A percentile compares a stretch with the other conserved stretches of the same genome.
Conservation (phyloP, 1,140 invertebrate genomes). For the Drosophila virilis region DNA sequence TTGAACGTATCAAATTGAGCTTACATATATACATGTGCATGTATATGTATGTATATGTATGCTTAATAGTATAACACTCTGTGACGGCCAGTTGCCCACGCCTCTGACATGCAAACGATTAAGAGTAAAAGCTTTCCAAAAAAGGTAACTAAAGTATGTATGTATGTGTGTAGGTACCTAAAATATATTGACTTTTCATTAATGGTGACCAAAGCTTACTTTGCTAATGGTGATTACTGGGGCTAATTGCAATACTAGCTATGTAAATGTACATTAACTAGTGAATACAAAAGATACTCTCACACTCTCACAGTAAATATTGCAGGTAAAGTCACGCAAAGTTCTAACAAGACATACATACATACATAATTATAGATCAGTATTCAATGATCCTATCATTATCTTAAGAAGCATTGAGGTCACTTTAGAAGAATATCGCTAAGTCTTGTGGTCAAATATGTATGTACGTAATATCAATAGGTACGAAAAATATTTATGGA, state of each 20-base stretch:
- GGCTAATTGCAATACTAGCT: background rate
- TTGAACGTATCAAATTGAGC: background rate
- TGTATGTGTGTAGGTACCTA: background rate
- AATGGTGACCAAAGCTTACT: background rate
- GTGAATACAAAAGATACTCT: background rate
- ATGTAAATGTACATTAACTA: background rate
- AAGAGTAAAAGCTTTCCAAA: constrained; percentile 1
- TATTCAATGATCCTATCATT: background rate
- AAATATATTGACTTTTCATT: background rate
- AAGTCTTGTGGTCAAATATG: too few species aligned
- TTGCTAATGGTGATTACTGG: constrained; percentile 3
- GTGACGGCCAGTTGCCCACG: background rate
- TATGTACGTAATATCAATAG: too few species aligned
- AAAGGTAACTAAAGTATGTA: background rate
- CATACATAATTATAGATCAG: background rate
- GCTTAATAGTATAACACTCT: background rate
- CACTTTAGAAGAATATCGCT: background rate
- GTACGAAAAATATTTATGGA: background rate
- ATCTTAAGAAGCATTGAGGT: background rate
- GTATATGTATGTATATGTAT: background rate
- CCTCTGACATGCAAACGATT: constrained; percentile 4
- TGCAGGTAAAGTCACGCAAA: background rate
- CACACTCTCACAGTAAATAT: background rate
- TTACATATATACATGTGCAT: background rate
- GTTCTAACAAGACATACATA: background rate